A percentile compares a stretch with the other conserved stretches of the same genome.
These are phyloP conservation scores for Drosophila paracracens DNA, from an alignment of 2,888 invertebrate genomes.

Conservation along the genomic window DNA sequence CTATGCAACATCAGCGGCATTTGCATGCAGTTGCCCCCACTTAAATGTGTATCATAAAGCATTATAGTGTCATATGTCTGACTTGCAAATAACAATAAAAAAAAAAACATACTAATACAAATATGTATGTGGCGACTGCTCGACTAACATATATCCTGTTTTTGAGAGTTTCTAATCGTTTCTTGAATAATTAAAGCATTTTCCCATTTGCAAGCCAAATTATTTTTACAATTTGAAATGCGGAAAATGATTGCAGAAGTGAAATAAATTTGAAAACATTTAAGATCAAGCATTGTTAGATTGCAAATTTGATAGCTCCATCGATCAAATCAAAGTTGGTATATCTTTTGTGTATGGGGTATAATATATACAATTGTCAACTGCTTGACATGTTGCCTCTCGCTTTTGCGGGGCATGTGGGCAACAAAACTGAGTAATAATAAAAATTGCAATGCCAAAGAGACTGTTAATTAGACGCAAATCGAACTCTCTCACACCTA, in stretches of 20 bases:
- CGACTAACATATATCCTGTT: conserved; percentile 5
- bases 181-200: background rate
- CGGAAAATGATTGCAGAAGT: background rate
- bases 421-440: conserved; percentile 40
- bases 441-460: conserved; percentile 52
- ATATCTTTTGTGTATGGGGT: background rate
- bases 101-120: background rate
- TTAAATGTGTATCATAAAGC: conserved; percentile 17
- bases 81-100: conserved; percentile 11
- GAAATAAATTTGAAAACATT: background rate
- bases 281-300: background rate
- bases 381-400: conserved; percentile 48
- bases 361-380: conserved; percentile 41
- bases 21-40: conserved; percentile 30
- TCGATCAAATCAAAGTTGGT: background rate
- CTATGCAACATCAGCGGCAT: conserved; percentile 18
- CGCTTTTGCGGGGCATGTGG: conserved; percentile 30
- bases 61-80: conserved; percentile 19
- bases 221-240: background rate
- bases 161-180: background rate
- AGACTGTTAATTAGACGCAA: conserved; percentile 61
- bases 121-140: background rate
- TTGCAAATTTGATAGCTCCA: background rate
- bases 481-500: conserved; percentile 62
- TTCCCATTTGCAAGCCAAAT: background rate